Conservation (phyloP, 2,113 vertebrate species). For the Haemorhous mexicanus region DNA sequence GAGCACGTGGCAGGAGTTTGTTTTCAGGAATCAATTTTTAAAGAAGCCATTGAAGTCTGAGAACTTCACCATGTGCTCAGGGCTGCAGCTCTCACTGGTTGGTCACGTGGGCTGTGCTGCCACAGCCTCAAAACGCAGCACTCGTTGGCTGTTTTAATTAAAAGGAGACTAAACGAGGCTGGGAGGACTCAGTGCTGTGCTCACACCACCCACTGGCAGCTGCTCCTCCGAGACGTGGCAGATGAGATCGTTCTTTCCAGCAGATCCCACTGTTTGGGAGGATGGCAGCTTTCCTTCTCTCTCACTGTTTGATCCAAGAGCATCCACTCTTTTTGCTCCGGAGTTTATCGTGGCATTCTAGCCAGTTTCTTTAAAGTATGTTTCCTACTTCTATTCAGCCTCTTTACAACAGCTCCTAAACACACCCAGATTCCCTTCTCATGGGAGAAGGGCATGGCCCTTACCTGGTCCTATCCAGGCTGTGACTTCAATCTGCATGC, state of each 20-base stretch:
- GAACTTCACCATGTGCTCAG: background rate
- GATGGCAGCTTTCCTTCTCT: background rate
- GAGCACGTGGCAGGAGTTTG: background rate
- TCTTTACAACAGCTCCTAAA: background rate
- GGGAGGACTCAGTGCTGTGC: background rate
- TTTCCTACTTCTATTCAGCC: background rate
- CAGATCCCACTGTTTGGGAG: background rate
- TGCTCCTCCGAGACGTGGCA: background rate
- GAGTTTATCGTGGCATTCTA: background rate
- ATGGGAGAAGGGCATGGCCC: background rate
- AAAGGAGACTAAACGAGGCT: background rate
- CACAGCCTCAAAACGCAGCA: background rate
- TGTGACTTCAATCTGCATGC: slow-evolving; percentile 98
- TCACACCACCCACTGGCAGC: background rate
- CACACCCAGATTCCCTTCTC: background rate
- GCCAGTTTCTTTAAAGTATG: background rate
- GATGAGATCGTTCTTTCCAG: background rate
- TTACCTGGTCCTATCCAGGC: slow-evolving; percentile 97
- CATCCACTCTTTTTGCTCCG: background rate
- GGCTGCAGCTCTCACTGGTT: background rate
- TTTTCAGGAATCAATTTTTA: background rate
- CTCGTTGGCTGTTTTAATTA: background rate
- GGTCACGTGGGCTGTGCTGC: background rate
- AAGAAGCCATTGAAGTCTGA: background rate
- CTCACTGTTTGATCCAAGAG: background rate